Evolutionary conservation across 1,140 invertebrate genomes (phyloP).

Genomic region (Drosophila erecta): DNA sequence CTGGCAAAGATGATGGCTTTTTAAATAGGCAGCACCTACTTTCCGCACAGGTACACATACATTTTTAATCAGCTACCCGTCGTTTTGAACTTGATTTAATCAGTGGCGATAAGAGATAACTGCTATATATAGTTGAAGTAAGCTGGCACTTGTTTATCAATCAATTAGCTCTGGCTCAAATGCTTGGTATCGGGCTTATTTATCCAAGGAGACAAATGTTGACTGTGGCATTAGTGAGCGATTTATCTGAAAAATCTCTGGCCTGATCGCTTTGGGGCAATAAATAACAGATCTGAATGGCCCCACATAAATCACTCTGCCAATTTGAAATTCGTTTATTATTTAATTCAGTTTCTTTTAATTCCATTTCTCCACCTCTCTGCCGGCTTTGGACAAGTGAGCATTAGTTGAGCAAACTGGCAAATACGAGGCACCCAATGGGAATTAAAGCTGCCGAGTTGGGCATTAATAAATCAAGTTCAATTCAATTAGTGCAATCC

Average conservation of each 20-base stretch:
- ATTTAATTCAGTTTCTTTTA: constrained; percentile 32
- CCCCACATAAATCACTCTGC: constrained; percentile 53
- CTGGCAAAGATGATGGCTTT: no score
- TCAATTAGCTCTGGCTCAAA: not conserved
- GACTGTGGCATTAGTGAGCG: constrained; percentile 36
- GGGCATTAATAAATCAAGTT: constrained; percentile 77
- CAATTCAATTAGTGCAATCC: constrained; percentile 76
- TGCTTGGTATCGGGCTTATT: constrained; percentile 2
- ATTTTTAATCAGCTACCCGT: not conserved
- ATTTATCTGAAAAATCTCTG: constrained; percentile 13
- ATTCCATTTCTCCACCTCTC: constrained; percentile 7
- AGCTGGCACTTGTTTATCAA: not conserved
- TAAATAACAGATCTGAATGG: constrained; percentile 51
- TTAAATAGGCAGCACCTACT: no score
- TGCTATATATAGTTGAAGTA: no score
- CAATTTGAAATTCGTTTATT: constrained; percentile 47
- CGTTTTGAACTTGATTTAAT: not conserved
- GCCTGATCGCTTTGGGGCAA: not conserved
- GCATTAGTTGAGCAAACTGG: constrained; percentile 30
- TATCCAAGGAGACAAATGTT: constrained; percentile 4
- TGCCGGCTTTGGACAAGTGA: constrained; percentile 3
- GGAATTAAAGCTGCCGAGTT: constrained; percentile 59
- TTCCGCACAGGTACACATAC: no score
- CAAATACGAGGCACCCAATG: constrained; percentile 44
- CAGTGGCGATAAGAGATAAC: no score